These are phyloP conservation scores for Felis chaus DNA, from an alignment of 2,113 vertebrate species.

Conservation along the genomic window DNA sequence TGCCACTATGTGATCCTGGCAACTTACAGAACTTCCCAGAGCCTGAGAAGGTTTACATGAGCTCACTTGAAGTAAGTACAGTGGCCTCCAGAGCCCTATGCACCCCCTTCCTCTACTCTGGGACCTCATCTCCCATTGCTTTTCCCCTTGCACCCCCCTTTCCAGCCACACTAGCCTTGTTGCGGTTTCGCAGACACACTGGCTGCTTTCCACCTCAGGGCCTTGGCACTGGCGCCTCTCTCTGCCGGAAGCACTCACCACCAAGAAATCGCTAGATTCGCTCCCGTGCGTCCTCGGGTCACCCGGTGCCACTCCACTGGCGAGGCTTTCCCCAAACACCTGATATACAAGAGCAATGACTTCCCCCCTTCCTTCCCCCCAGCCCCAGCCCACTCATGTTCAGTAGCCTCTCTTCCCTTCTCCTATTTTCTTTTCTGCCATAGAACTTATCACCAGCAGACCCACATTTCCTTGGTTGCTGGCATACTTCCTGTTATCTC, in stretches of 20 bases:
- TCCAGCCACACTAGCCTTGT: not conserved
- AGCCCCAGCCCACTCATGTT: accelerated
- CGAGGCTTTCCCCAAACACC: not conserved
- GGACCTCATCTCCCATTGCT: not conserved
- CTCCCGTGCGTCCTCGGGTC: not conserved
- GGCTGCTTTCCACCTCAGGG: not conserved
- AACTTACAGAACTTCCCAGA: not conserved
- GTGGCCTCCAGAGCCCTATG: no score
- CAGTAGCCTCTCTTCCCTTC: no score
- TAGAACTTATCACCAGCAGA: not conserved
- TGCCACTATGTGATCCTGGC: not conserved
- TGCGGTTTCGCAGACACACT: not conserved
- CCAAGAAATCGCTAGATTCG: not conserved
- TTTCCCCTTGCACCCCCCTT: not conserved
- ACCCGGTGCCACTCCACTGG: not conserved
- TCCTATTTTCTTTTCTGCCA: not conserved
- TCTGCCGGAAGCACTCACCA: not conserved
- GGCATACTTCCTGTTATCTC: not conserved
- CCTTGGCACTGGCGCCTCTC: not conserved
- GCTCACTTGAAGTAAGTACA: not conserved
- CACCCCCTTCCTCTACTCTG: not conserved
- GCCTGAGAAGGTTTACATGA: not conserved
- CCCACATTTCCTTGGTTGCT: not conserved
- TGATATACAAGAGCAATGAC: not conserved
- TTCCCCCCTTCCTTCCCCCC: not conserved